These are phyloP conservation scores for Notamacropus eugenii DNA, from an alignment of 2,797 vertebrate species.

Conservation along the genomic window DNA sequence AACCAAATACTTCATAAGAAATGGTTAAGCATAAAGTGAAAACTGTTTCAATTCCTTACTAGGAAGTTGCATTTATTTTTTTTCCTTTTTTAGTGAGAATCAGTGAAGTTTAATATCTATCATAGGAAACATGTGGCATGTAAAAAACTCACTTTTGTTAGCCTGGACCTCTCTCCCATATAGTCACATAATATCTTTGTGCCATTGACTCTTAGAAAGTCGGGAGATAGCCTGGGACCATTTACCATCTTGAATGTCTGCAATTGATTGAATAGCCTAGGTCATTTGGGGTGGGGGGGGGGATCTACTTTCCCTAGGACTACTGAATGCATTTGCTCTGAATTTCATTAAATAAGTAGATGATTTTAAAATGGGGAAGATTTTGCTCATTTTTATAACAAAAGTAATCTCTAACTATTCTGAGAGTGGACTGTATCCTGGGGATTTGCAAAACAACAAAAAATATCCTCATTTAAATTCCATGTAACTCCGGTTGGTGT, in stretches of 20 bases:
- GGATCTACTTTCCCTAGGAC: not conserved
- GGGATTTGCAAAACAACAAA: slow-evolving; percentile 27
- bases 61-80: not conserved
- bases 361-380: not conserved
- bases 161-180: not conserved
- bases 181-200: not conserved
- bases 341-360: not conserved
- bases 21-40: not conserved
- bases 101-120: not conserved
- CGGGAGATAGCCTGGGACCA: not conserved
- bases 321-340: not conserved
- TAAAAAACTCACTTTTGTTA: not conserved
- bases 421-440: slow-evolving; percentile 8
- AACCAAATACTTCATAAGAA: not conserved
- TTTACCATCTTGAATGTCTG: not conserved
- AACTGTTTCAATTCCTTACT: not conserved
- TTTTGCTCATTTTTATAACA: not conserved
- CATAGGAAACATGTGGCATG: not conserved
- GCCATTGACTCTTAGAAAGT: not conserved
- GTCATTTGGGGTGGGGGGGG: not conserved
- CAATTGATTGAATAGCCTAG: not conserved
- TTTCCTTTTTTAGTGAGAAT: not conserved
- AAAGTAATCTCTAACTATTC: not conserved
- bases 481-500: slow-evolving; percentile 68
- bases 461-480: slow-evolving; percentile 72